Evolutionary conservation across 2,888 invertebrate genomes (phyloP).

Genomic region (Hirtodrosophila duncani): DNA sequence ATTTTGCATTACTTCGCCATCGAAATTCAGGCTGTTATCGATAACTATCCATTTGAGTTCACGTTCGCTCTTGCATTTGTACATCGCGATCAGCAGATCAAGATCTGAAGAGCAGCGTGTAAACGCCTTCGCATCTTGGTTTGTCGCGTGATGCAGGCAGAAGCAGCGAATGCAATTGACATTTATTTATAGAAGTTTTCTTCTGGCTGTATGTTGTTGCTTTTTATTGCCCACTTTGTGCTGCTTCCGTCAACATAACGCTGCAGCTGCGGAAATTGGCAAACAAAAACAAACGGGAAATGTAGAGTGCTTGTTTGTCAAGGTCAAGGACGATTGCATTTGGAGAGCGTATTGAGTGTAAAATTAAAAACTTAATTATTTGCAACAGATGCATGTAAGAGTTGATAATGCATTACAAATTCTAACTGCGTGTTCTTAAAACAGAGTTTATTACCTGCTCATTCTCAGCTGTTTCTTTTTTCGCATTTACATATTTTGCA

Average conservation of each 20-base stretch:
- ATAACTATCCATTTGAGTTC: too few species aligned
- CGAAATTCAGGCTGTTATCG: too few species aligned
- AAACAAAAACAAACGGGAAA: constrained; percentile 21
- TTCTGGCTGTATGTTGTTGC: constrained; percentile 1
- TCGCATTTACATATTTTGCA: too few species aligned
- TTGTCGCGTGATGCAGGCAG: constrained; percentile 13
- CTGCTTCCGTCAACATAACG: constrained; percentile 54
- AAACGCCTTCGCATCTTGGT: too few species aligned
- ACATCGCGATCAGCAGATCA: too few species aligned
- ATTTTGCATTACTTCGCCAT: too few species aligned
- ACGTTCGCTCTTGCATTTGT: too few species aligned
- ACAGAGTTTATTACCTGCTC: constrained; percentile 3
- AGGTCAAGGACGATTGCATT: constrained; percentile 60
- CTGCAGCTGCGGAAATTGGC: constrained; percentile 65
- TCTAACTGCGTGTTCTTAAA: too few species aligned
- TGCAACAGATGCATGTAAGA: too few species aligned
- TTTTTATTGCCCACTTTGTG: constrained; percentile 2
- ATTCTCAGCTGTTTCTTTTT: constrained; percentile 23
- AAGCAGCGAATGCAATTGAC: background rate
- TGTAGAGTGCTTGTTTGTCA: constrained; percentile 14
- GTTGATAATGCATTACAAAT: too few species aligned
- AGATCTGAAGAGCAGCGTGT: too few species aligned
- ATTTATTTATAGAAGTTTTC: constrained; percentile 22
- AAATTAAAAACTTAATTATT: background rate
- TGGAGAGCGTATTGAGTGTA: constrained; percentile 6